These are phyloP conservation scores for Cossypha heuglini DNA, from an alignment of 2,797 vertebrate species.

Conservation along the genomic window DNA sequence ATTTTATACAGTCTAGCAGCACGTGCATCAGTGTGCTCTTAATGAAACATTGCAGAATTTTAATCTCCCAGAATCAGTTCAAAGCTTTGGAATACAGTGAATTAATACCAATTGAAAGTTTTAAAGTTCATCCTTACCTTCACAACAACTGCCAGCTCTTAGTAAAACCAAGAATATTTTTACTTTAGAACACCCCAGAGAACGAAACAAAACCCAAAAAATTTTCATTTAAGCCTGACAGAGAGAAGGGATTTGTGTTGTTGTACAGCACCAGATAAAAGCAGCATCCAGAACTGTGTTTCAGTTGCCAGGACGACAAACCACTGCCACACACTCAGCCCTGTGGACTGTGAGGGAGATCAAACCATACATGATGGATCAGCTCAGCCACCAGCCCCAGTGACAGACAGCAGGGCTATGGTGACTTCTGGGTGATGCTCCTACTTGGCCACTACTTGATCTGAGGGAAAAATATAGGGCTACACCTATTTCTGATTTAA, in stretches of 20 bases:
- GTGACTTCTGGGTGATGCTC: not conserved
- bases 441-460: not conserved
- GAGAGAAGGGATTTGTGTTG: not conserved
- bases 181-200: not conserved
- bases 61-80: not conserved
- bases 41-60: not conserved
- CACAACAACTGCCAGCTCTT: not conserved
- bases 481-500: not conserved
- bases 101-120: not conserved
- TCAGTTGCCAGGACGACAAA: conserved; percentile 38
- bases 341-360: not conserved
- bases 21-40: not conserved
- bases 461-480: not conserved
- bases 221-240: not conserved
- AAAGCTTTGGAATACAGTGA: not conserved
- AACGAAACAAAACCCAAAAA: not conserved
- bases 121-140: not conserved
- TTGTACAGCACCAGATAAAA: not conserved
- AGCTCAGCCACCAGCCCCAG: not conserved
- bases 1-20: not conserved
- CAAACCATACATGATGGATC: not conserved
- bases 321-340: not conserved
- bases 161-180: not conserved
- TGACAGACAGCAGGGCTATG: not conserved
- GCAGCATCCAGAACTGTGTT: not conserved